These are phyloP conservation scores for Berghia stephanieae DNA, from an alignment of 1,140 invertebrate genomes.

Conservation along the genomic window DNA sequence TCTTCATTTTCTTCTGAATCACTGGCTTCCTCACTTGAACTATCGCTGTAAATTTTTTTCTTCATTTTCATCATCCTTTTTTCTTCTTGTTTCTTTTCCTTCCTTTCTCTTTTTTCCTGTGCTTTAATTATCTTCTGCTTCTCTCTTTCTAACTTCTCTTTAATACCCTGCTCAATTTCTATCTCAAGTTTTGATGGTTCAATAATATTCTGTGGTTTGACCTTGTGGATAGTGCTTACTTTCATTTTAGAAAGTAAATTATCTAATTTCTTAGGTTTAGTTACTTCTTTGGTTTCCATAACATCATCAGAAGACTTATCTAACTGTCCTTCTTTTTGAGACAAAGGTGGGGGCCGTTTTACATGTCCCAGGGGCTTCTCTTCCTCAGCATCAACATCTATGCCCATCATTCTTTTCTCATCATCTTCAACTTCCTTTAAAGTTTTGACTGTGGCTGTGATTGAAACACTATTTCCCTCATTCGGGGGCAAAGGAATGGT, in stretches of 20 bases:
- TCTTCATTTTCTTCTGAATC: too few relatives aligned
- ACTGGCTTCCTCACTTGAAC: constrained; percentile 1
- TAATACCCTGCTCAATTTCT: neutral
- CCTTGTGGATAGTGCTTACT: neutral
- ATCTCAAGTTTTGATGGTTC: neutral
- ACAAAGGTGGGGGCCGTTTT: neutral
- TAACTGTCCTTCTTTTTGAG: neutral
- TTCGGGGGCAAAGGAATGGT: too few relatives aligned
- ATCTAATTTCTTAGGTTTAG: neutral
- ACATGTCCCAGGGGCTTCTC: neutral
- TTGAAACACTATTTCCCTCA: too few relatives aligned
- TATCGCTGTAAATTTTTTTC: neutral
- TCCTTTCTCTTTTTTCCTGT: constrained; percentile 13
- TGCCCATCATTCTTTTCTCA: neutral
- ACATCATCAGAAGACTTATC: too few relatives aligned
- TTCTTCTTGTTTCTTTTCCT: constrained; percentile 18
- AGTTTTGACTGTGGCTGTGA: neutral
- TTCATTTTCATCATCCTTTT: too few relatives aligned
- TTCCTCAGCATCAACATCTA: constrained; percentile 9
- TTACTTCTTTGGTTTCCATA: neutral
- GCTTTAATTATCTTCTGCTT: neutral
- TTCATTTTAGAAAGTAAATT: constrained; percentile 11
- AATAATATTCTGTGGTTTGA: neutral
- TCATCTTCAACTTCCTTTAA: neutral
- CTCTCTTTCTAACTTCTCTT: constrained; percentile 2